Evolutionary conservation across 2,888 invertebrate genomes (phyloP).

Genomic region (Trypoxylon attenuatum): DNA sequence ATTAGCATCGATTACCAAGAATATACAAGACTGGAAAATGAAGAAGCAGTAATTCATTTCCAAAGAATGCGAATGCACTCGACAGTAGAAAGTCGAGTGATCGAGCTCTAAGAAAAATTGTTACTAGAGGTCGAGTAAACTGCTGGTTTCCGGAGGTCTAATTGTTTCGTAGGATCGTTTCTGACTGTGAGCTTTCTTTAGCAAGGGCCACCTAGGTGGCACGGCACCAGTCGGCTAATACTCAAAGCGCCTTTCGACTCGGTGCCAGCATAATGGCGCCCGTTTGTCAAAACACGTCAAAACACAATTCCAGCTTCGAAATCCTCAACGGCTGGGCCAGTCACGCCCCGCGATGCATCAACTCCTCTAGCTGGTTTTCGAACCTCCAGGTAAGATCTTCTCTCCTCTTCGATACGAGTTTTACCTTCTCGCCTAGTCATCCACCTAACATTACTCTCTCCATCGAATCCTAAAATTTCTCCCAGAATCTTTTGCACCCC

Average conservation of each 20-base stretch:
- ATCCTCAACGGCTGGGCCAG: slow-evolving; percentile 56
- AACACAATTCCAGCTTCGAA: slow-evolving; percentile 69
- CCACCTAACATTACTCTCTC: slow-evolving; percentile 52
- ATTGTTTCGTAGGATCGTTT: slow-evolving; percentile 58
- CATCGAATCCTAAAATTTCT: no score
- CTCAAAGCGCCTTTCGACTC: slow-evolving; percentile 55
- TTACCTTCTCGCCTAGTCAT: slow-evolving; percentile 55
- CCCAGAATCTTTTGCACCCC: no score
- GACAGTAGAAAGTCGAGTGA: no score
- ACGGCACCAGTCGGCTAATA: slow-evolving; percentile 49
- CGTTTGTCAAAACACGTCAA: slow-evolving; percentile 75
- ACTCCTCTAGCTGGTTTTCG: slow-evolving; percentile 18
- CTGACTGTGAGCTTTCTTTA: slow-evolving; percentile 17
- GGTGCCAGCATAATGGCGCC: slow-evolving; percentile 68
- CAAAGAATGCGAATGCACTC: no score
- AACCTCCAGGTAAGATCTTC: slow-evolving; percentile 36
- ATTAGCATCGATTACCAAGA: no score
- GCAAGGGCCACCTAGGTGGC: slow-evolving; percentile 68
- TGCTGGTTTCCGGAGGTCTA: slow-evolving; percentile 47
- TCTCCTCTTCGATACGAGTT: slow-evolving; percentile 27
- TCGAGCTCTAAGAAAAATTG: no score
- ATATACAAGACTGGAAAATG: no score
- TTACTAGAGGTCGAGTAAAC: no score
- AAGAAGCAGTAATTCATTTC: no score
- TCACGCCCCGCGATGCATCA: slow-evolving; percentile 72